These are phyloP conservation scores for Thera britannica DNA, from an alignment of 2,888 invertebrate species.

Conservation along the genomic window DNA sequence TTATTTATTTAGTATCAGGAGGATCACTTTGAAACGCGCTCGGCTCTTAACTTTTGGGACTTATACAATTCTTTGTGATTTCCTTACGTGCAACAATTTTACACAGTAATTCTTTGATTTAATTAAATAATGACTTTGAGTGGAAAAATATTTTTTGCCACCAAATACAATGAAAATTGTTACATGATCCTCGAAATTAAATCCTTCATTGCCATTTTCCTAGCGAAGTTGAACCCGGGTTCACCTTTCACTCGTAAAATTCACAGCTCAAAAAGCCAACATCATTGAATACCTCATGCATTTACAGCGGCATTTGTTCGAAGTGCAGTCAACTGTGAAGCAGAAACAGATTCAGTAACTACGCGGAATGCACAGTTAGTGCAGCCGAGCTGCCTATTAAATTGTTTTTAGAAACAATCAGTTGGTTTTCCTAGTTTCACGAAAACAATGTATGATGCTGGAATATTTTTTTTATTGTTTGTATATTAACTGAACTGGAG, in stretches of 20 bases:
- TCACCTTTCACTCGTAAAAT: slow-evolving; percentile 12
- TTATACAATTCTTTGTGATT: too few species aligned
- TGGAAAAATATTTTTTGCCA: too few species aligned
- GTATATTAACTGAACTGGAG: neutral
- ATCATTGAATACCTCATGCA: slow-evolving; percentile 46
- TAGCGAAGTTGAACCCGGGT: neutral
- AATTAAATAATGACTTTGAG: too few species aligned
- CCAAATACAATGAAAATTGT: neutral
- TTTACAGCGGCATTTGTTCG: slow-evolving; percentile 65
- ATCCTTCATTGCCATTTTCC: neutral
- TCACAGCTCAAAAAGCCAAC: slow-evolving; percentile 24
- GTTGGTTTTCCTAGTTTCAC: slow-evolving; percentile 50
- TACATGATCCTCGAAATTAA: neutral
- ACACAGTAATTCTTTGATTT: too few species aligned
- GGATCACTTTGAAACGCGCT: too few species aligned
- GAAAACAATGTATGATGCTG: slow-evolving; percentile 56
- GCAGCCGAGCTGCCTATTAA: slow-evolving; percentile 63
- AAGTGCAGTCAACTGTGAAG: slow-evolving; percentile 65
- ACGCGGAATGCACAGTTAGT: slow-evolving; percentile 64
- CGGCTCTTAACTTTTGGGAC: too few species aligned
- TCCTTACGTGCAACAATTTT: too few species aligned
- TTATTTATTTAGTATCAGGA: too few species aligned
- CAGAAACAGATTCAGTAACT: slow-evolving; percentile 65
- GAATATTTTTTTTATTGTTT: slow-evolving; percentile 15
- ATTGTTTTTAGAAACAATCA: slow-evolving; percentile 73